Percentiles rank a stretch among this genome's conserved stretches.
Conservation (phyloP, 2,797 vertebrate species). For the Cottoperca gobio region DNA sequence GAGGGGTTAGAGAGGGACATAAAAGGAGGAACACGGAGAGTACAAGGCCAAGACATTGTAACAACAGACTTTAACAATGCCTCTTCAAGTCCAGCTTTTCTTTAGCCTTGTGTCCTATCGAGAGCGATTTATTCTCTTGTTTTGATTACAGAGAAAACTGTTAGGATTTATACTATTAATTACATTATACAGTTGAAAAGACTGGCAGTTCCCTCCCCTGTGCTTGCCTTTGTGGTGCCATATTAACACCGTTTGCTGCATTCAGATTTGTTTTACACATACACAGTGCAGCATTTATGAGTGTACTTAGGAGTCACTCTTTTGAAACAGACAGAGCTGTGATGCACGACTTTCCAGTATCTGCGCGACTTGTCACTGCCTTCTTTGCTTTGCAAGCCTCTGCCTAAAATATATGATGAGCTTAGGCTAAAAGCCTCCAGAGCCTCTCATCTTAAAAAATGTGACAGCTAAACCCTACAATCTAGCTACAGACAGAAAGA, state of each 20-base stretch:
- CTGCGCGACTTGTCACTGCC: constrained; percentile 49
- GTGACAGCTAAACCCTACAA: constrained; percentile 73
- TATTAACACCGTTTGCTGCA: constrained; percentile 11
- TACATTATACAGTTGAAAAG: not conserved
- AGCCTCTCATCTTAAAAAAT: constrained; percentile 67
- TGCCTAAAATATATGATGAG: constrained; percentile 74
- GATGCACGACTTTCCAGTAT: constrained; percentile 50
- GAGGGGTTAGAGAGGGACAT: constrained; percentile 49
- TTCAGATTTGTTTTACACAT: constrained; percentile 10
- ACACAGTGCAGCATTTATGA: constrained; percentile 14
- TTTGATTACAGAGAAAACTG: not conserved
- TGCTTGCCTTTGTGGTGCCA: not conserved
- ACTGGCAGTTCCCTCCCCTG: not conserved
- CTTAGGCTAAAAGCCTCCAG: constrained; percentile 69
- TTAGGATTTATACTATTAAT: not conserved
- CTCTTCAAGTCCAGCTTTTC: not conserved
- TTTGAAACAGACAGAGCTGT: constrained; percentile 42
- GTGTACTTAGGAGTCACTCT: constrained; percentile 27
- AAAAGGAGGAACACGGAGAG: constrained; percentile 2
- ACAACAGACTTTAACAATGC: constrained; percentile 25
- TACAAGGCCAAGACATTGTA: constrained; percentile 26
- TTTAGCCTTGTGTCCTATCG: not conserved
- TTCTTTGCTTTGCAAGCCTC: constrained; percentile 62
- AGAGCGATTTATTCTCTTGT: not conserved
- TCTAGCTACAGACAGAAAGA: constrained; percentile 57